A percentile compares a stretch with the other conserved stretches of the same genome.
These are phyloP conservation scores for Erpetoichthys calabaricus DNA, from an alignment of 2,797 vertebrate genomes.

Conservation along the genomic window DNA sequence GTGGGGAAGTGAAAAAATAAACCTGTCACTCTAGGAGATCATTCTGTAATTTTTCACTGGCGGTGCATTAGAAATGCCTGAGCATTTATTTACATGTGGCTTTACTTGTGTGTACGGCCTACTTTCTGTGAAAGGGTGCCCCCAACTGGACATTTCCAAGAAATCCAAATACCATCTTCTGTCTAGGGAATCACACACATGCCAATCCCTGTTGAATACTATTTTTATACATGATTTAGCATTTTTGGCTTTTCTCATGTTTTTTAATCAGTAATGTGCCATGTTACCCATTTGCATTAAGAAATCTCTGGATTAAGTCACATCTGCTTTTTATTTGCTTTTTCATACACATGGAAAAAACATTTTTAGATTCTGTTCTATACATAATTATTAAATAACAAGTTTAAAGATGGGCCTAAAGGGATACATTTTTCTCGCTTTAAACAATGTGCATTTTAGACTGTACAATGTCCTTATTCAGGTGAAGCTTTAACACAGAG, in stretches of 20 bases:
- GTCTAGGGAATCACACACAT: no score
- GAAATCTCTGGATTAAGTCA: conserved; percentile 17
- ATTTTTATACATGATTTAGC: neutral
- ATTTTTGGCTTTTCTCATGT: conserved; percentile 21
- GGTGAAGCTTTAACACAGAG: no score
- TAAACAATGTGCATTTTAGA: no score
- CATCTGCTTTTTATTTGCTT: conserved; percentile 26
- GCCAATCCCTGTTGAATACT: no score
- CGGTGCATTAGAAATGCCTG: no score
- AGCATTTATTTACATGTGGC: neutral
- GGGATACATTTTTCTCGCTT: no score
- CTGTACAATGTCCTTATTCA: no score
- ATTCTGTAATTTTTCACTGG: no score
- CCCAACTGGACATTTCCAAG: conserved; percentile 50
- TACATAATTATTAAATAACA: no score
- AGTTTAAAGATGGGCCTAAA: no score
- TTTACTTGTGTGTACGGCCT: conserved; percentile 11
- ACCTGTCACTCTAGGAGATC: neutral
- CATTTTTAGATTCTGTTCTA: no score
- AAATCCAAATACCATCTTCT: neutral
- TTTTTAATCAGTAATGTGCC: conserved; percentile 12
- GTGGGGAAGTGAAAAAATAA: neutral
- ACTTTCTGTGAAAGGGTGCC: conserved; percentile 65
- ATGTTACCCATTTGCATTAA: conserved; percentile 12
- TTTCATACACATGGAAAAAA: no score